A percentile compares a stretch with the other conserved stretches of the same genome.
Conservation (phyloP, 2,113 vertebrate species). For the Siniperca chuatsi region DNA sequence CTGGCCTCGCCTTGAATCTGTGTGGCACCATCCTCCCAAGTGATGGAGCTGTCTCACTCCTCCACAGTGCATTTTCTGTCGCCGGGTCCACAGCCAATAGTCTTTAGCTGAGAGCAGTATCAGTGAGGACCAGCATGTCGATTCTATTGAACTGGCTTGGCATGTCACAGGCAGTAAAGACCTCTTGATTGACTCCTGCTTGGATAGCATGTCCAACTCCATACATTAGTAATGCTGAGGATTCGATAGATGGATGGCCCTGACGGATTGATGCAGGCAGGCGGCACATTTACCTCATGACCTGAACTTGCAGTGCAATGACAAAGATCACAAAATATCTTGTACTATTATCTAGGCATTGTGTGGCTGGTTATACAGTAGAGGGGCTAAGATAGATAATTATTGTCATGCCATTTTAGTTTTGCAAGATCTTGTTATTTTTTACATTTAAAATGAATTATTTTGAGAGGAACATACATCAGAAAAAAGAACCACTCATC, state of each 20-base stretch:
- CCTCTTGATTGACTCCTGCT: slow-evolving; percentile 83
- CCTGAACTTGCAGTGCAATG: neutral
- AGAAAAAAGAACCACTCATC: neutral
- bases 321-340: neutral
- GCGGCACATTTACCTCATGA: slow-evolving; percentile 39
- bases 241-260: slow-evolving; percentile 68
- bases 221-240: slow-evolving; percentile 81
- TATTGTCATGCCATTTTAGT: neutral
- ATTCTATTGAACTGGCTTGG: slow-evolving; percentile 79
- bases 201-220: slow-evolving; percentile 81
- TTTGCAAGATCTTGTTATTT: slow-evolving; percentile 5
- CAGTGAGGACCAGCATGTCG: slow-evolving; percentile 72
- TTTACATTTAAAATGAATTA: neutral
- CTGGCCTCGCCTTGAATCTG: slow-evolving; percentile 18
- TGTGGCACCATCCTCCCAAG: neutral
- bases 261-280: slow-evolving; percentile 63
- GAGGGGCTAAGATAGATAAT: neutral
- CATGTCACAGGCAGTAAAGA: slow-evolving; percentile 79
- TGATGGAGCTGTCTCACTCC: slow-evolving; percentile 26
- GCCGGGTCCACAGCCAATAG: slow-evolving; percentile 47
- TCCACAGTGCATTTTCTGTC: slow-evolving; percentile 48
- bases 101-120: slow-evolving; percentile 72
- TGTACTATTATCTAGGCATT: no score
- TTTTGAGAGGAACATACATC: neutral
- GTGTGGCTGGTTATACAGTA: neutral